Percentiles rank a stretch among this genome's conserved stretches.
These are phyloP conservation scores for Drosophila algonquin DNA, from an alignment of 2,888 invertebrate species.

Conservation along the genomic window DNA sequence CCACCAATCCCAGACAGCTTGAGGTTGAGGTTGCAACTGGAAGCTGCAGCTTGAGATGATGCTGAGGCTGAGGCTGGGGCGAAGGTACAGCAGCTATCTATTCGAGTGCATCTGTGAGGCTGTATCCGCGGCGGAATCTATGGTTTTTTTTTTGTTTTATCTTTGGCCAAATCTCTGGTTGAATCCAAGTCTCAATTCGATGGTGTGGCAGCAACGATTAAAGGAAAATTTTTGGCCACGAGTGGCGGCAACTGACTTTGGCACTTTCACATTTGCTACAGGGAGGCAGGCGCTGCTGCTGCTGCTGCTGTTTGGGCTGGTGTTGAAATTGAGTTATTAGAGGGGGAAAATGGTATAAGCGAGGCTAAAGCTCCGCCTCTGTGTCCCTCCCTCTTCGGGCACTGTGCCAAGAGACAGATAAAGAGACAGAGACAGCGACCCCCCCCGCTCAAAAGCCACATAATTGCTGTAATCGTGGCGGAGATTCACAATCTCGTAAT, in stretches of 20 bases:
- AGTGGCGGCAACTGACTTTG: constrained; percentile 24
- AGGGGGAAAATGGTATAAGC: constrained; percentile 23
- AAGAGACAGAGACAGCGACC: background rate
- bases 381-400: constrained; percentile 15
- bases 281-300: background rate
- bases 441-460: constrained; percentile 45
- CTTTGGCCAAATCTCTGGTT: background rate
- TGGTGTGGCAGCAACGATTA: constrained; percentile 12
- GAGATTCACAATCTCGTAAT: constrained; percentile 65
- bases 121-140: background rate
- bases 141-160: background rate
- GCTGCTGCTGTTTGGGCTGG: constrained; percentile 4
- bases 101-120: constrained; percentile 41
- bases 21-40: background rate
- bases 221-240: constrained; percentile 17
- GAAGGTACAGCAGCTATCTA: constrained; percentile 53
- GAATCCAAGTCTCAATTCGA: background rate
- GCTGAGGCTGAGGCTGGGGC: too few relatives aligned
- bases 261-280: constrained; percentile 60
- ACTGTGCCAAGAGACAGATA: constrained; percentile 16
- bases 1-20: constrained; percentile 19
- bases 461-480: constrained; percentile 65
- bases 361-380: constrained; percentile 31
- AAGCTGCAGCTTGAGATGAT: background rate
- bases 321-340: constrained; percentile 62